phyloP scores from a whole-genome alignment of 2,888 invertebrate species.

The Malthinus seriepunctatus region DNA sequence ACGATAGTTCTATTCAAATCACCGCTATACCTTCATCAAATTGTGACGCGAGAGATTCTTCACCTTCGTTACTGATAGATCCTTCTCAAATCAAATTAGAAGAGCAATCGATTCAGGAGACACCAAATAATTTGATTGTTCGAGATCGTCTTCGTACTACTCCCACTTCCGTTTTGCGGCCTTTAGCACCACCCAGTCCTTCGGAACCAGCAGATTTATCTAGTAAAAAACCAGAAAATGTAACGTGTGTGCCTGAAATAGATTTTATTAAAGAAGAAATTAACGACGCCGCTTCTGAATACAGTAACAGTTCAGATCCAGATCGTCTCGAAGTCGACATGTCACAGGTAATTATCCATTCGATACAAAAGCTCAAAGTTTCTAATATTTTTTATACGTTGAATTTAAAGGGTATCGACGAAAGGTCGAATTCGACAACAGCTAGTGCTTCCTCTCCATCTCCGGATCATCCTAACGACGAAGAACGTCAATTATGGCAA shows the following conservation, averaged over 20 bases:
- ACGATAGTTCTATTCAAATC: slow-evolving; percentile 31
- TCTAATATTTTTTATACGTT: background rate
- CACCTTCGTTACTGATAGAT: slow-evolving; percentile 18
- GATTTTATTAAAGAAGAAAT: slow-evolving; percentile 51
- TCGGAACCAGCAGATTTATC: slow-evolving; percentile 52
- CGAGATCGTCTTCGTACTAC: background rate
- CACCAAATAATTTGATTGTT: background rate
- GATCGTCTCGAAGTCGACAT: slow-evolving; percentile 76
- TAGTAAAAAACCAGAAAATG: slow-evolving; percentile 49
- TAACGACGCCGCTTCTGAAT: slow-evolving; percentile 53
- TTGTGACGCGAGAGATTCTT: slow-evolving; percentile 10
- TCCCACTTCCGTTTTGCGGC: slow-evolving; percentile 8
- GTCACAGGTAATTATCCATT: slow-evolving; percentile 49
- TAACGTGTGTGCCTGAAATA: slow-evolving; percentile 52
- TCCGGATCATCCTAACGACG: slow-evolving; percentile 46
- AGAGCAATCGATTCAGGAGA: slow-evolving; percentile 16
- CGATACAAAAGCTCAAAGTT: background rate
- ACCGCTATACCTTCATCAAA: slow-evolving; percentile 40
- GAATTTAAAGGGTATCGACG: slow-evolving; percentile 45
- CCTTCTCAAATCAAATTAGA: slow-evolving; percentile 12
- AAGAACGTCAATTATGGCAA: slow-evolving; percentile 59
- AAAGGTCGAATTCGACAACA: slow-evolving; percentile 52
- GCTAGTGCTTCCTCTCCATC: slow-evolving; percentile 48
- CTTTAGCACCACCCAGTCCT: slow-evolving; percentile 23
- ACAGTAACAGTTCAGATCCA: slow-evolving; percentile 75